Conservation (phyloP, 2,888 invertebrate species). For the Neoaliturus tenellus region DNA sequence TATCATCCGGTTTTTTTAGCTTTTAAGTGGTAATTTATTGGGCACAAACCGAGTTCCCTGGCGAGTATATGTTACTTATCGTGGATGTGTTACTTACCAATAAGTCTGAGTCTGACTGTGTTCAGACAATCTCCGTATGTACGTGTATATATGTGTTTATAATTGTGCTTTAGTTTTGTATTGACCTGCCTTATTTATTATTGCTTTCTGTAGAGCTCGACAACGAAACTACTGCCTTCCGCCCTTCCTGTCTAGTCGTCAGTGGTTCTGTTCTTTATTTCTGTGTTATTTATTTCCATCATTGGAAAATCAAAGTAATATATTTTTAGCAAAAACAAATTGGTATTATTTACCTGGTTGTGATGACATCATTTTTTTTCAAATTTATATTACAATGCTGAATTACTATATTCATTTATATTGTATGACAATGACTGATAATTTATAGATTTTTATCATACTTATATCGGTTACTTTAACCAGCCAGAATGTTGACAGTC, state of each 20-base stretch:
- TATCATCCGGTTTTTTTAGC: neutral
- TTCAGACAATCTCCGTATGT: neutral
- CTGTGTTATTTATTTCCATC: neutral
- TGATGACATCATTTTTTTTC: no score
- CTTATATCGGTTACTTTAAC: no score
- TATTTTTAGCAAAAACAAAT: neutral
- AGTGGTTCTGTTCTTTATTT: neutral
- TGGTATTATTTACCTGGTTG: neutral
- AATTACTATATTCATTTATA: no score
- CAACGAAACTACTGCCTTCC: slow-evolving; percentile 37
- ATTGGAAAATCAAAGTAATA: neutral
- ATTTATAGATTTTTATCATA: no score
- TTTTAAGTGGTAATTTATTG: slow-evolving; percentile 23
- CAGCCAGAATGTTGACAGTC: no score
- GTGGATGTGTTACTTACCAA: slow-evolving; percentile 46
- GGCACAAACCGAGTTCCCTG: slow-evolving; percentile 1
- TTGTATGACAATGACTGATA: no score
- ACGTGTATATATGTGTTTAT: slow-evolving; percentile 41
- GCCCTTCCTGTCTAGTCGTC: slow-evolving; percentile 23
- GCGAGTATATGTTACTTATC: neutral
- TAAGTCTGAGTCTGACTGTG: neutral
- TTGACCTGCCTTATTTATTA: slow-evolving; percentile 52
- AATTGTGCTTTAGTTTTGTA: slow-evolving; percentile 39
- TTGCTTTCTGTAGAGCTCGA: slow-evolving; percentile 22
- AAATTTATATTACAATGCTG: no score